Base-by-base conservation (phyloP, 1,140 invertebrate species). In the Diplogasteroides magnus region DNA sequence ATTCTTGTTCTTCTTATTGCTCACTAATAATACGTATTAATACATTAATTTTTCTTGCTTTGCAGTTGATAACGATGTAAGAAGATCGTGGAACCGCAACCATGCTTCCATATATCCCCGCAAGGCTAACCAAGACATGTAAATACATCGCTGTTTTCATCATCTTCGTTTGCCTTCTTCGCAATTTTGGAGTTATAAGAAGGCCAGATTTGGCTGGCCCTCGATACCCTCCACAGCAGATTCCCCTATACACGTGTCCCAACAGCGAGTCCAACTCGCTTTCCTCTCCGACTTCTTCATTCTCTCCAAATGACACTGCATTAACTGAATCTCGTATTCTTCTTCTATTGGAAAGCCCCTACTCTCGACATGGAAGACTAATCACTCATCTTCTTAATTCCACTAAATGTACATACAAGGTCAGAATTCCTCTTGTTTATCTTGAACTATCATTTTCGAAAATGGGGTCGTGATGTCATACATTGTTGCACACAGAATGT, bases 241-340 rank as follows among this genome's bases (percentile, higher is more conserved):
- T 48, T 48, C n/a, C n/a, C n/a, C n/a, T n/a, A n/a, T n/a, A n/a
- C n/a, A n/a, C n/a, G n/a, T n/a, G n/a, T n/a, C n/a, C n/a, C n/a
- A n/a, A n/a, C n/a, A n/a, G n/a, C n/a, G n/a, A n/a, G n/a, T 6
- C 19, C 37, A 48, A 48, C 37, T 48, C 6, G 6, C 6, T 48
- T 48, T 48, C 6, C 37, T 19, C 37, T 48, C 19, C 37, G 37
- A 11, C 37, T 19, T 6, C 6, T 48, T 19, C 37, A 48, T 48
- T 48, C 19, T 48, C 37, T 11, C 37, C 6, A 48, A 48, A 48
- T 48, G 37, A 48, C 6, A 48, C 6, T 48, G 37, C 37, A 6
- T 28, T 64, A n/a, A 68, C 66, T n/a, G 66, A 68, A 48, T 28
- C 48, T 19, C 19, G 66, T 27, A 37, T 68, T 14, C 57, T 68